Percentiles rank a stretch among this genome's conserved stretches.
Conservation (phyloP, 1,140 invertebrate genomes). For the Lordiphosa stackelbergi region DNA sequence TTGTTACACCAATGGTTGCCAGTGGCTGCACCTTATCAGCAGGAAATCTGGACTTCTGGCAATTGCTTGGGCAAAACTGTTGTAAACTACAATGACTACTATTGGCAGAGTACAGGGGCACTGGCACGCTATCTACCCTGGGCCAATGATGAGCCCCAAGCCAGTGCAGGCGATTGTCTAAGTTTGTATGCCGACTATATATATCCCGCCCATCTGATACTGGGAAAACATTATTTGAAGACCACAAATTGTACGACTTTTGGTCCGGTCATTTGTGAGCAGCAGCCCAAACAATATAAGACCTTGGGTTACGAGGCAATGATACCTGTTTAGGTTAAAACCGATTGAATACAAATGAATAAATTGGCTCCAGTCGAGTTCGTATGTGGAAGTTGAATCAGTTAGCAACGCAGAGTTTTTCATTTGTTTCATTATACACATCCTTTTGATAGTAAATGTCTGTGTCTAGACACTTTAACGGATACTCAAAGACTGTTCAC, state of each 20-base stretch:
- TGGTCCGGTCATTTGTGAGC: slow-evolving; percentile 29
- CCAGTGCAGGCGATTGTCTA: slow-evolving; percentile 27
- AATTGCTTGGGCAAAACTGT: slow-evolving; percentile 23
- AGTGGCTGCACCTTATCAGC: background rate
- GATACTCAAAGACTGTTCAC: too few relatives aligned
- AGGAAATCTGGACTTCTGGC: slow-evolving; percentile 48
- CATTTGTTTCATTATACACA: too few relatives aligned
- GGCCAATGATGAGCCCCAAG: slow-evolving; percentile 19
- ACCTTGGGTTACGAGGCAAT: slow-evolving; percentile 27
- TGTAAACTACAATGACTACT: slow-evolving; percentile 17
- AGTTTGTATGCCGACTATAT: slow-evolving; percentile 14
- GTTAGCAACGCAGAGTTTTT: too few relatives aligned
- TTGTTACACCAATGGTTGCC: slow-evolving; percentile 26
- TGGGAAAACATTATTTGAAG: slow-evolving; percentile 14
- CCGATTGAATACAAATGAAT: too few relatives aligned
- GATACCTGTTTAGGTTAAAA: slow-evolving; percentile 23
- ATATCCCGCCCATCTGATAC: slow-evolving; percentile 1
- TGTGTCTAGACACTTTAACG: too few relatives aligned
- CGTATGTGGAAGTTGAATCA: too few relatives aligned
- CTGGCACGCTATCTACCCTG: slow-evolving; percentile 31
- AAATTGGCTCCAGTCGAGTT: too few relatives aligned
- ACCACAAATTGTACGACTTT: slow-evolving; percentile 20
- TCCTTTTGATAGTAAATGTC: too few relatives aligned
- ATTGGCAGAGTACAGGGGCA: slow-evolving; percentile 41
- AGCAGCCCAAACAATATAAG: slow-evolving; percentile 5